phyloP scores from a whole-genome alignment of 2,888 invertebrate genomes.

The Aromia moschata region DNA sequence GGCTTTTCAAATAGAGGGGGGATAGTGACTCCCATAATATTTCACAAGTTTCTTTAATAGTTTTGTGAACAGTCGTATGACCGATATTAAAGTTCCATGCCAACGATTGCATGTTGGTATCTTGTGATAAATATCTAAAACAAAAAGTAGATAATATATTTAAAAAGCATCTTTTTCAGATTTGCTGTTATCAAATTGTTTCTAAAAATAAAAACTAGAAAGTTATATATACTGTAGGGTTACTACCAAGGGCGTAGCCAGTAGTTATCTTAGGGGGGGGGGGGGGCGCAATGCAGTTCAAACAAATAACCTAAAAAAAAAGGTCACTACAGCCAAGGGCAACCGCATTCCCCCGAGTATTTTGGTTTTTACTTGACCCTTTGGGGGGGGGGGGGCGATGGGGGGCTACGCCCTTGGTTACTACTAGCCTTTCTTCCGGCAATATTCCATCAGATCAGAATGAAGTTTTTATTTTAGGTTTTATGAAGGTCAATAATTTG shows the following conservation, averaged over 20 bases:
- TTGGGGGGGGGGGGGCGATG: no score
- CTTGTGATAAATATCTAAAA: conserved; percentile 11
- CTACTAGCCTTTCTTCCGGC: conserved; percentile 3
- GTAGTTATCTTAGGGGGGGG: no score
- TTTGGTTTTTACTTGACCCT: no score
- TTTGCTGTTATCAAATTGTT: no score
- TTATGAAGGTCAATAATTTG: neutral
- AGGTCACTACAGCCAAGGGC: no score
- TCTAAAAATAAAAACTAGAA: no score
- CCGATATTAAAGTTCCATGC: conserved; percentile 3
- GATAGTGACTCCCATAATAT: neutral
- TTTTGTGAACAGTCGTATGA: conserved; percentile 6
- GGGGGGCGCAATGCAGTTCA: no score
- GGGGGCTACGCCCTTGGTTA: no score
- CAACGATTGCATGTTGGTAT: conserved; percentile 1
- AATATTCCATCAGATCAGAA: neutral
- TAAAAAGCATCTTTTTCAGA: no score
- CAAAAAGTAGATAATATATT: neutral
- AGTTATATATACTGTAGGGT: conserved; percentile 7
- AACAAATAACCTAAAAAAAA: no score
- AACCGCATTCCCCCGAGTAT: no score
- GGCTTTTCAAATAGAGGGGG: neutral
- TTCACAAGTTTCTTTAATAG: neutral
- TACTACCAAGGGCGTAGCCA: no score
- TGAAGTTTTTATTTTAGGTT: neutral